Evolutionary conservation across 2,888 invertebrate genomes (phyloP), one percentile per base, ranked within the genome.

Genomic region (Eristalis intricaria): DNA sequence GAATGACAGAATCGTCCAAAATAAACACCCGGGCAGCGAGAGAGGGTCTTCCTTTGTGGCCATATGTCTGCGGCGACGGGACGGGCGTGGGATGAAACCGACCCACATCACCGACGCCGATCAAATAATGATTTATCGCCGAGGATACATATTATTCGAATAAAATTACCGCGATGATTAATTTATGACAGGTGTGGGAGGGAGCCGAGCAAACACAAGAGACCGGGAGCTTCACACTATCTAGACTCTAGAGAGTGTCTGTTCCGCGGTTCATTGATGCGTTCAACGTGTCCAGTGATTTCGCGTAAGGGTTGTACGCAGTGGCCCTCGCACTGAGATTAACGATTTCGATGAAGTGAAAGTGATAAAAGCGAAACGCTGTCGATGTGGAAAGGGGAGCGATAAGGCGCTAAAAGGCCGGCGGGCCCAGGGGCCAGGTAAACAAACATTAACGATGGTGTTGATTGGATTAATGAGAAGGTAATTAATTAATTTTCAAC

Each of bases 131-230:
- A 83, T 78, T 77, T 74, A 73, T 71, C 35, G 19, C 32, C 50
- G 68, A 68, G 8, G 40, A 78, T 35, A 50, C 2, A 19, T 50
- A 73, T 78, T 69, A 64, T 78, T 69, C 35, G 35, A 65, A 43
- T 65, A 50, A 74, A 69, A 64, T 69, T 64, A 8, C 19, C 35
- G 43, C 26, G 74, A 84, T 84, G 79, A 78, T 78, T 74, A 78
- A 74, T 78, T 69, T 65, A 32, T 43, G 40, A n/a, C 69, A 69
- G 83, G 73, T 69, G 50, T 50, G 19, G 22, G 60, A 73, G n/a
- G 29, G 19, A 10, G 32, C 29, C 15, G 56, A 19, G 29, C n/a
- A 11, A 60, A 60, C 5, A 26, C 11, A 50, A 15, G 15, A 19
- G 50, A 19, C 50, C 50, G 50, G 50, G 7, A 19, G 50, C n/a